Percentiles rank a stretch among this genome's conserved stretches.
phyloP scores from a whole-genome alignment of 2,113 vertebrate genomes.

The Butorides virescens region DNA sequence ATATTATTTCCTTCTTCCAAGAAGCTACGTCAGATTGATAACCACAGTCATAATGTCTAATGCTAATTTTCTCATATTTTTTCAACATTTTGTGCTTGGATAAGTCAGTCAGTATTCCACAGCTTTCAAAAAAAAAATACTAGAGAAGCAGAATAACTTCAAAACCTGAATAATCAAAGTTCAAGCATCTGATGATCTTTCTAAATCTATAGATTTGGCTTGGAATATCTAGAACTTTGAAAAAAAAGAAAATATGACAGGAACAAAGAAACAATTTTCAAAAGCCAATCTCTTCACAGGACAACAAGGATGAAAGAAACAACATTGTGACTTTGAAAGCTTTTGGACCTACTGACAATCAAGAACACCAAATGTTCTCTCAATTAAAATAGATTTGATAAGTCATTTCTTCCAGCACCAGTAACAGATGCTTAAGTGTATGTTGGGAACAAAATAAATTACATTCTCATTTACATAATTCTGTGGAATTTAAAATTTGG shows the following conservation, averaged over 20 bases:
- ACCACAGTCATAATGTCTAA: background rate
- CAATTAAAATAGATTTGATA: slow-evolving; percentile 14
- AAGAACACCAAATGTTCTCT: slow-evolving; percentile 16
- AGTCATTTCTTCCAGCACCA: background rate
- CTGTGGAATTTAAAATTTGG: background rate
- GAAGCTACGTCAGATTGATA: background rate
- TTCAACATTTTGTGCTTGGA: background rate
- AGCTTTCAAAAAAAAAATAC: background rate
- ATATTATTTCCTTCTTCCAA: background rate
- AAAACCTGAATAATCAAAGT: background rate
- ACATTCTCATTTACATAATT: slow-evolving; percentile 2
- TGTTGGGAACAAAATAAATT: background rate
- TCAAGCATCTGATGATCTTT: background rate
- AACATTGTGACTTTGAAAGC: background rate
- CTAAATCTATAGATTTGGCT: background rate
- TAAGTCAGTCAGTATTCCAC: background rate
- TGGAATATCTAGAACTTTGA: background rate
- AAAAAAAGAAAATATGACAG: background rate
- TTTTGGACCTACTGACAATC: background rate
- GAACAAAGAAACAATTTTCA: background rate
- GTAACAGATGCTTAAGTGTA: slow-evolving; percentile 23
- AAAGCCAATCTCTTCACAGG: background rate
- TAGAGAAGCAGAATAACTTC: background rate
- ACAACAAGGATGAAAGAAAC: background rate
- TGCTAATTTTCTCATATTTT: background rate